Evolutionary conservation across 2,888 invertebrate genomes (phyloP).

Genomic region (Synanthedon tipuliformis): DNA sequence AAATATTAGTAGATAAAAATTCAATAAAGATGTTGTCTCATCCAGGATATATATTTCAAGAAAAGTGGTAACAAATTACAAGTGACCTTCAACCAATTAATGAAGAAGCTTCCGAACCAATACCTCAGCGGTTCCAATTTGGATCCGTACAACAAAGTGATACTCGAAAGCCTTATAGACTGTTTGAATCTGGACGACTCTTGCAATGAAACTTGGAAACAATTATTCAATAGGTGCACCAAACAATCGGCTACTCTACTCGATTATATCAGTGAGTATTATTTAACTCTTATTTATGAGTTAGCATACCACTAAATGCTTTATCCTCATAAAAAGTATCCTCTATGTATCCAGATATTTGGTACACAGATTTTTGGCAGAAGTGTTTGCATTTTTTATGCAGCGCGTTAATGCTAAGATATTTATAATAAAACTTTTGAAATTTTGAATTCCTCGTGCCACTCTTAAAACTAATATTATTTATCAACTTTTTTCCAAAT

Average conservation of each 20-base stretch:
- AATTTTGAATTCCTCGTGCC: background rate
- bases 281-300: background rate
- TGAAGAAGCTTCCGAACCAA: slow-evolving; percentile 72
- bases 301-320: background rate
- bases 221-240: slow-evolving; percentile 75
- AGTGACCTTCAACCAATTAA: slow-evolving; percentile 72
- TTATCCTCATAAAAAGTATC: background rate
- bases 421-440: too few species aligned
- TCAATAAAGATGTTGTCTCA: slow-evolving; percentile 3
- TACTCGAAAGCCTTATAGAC: slow-evolving; percentile 70
- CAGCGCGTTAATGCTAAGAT: too few species aligned
- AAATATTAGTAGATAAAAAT: too few species aligned
- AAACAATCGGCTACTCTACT: slow-evolving; percentile 75
- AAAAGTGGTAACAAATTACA: slow-evolving; percentile 56
- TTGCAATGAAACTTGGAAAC: slow-evolving; percentile 76
- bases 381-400: too few species aligned
- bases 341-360: too few species aligned
- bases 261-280: slow-evolving; percentile 61
- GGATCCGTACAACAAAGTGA: slow-evolving; percentile 61
- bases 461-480: background rate
- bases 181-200: slow-evolving; percentile 73
- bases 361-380: too few species aligned
- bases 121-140: slow-evolving; percentile 53
- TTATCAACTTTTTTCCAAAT: background rate
- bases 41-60: slow-evolving; percentile 58